Base-by-base conservation (phyloP, 2,113 vertebrate genomes). In the Dryoscopus gambensis region DNA sequence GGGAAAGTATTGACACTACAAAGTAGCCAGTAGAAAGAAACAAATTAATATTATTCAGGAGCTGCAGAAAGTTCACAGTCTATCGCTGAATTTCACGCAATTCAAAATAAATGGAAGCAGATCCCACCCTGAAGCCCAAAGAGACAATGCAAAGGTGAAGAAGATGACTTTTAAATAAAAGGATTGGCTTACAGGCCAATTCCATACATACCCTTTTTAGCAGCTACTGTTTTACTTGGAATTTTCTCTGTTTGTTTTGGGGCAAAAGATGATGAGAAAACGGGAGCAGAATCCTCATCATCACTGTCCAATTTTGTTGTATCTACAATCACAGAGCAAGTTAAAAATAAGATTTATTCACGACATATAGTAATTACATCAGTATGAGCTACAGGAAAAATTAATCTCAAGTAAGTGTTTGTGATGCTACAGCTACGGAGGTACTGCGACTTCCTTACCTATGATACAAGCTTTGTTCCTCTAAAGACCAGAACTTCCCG, bases 241-340 rank as follows among this genome's bases (percentile, higher is more conserved):
- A 97, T 81, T 97, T 99, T 99, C 75, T 99, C 99, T 57, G 98
- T 98, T 13, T 97, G 98, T 53, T 99, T 99, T 90, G 98, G 97
- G 96, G 98, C 98, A 98, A 99, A 99, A 94, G 98, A 98, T 6
- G 99, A 98, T 74, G 99, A 98, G 97, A 99, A 99, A 55, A 98
- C 96, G 13, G 98, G 98, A 65, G 96, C 73, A 77, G 97, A 97
- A 94, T 98, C 97, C 78, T 99, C 98, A 30, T 99, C 98, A 33
- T 99, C 99, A 46, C 99, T 99, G 97, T 99, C 98, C 21, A 98
- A 99, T 98, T 99, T 99, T 94, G 97, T 98, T 64, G 97, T 98
- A 77, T 99, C 99, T 99, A 90, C 75, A 97, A 95, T 67, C 83
- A 79, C 96, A 95, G 71, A 96, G 83, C 86, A 93, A 84, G 42